Conservation (phyloP, 1,140 invertebrate genomes). For the Popillia japonica region DNA sequence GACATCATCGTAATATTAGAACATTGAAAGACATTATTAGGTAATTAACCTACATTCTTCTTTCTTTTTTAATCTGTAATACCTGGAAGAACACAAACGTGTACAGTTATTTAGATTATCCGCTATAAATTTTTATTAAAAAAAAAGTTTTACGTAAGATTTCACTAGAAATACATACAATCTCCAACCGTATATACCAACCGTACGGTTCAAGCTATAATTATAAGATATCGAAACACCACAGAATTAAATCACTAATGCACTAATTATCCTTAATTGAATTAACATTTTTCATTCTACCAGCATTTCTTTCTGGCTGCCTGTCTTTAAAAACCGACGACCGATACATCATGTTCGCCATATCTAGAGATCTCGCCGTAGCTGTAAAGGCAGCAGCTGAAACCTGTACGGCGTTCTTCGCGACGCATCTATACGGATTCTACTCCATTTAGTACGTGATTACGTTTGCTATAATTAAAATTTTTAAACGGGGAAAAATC, state of each 20-base stretch:
- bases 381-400: neutral
- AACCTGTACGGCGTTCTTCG: slow-evolving; percentile 1
- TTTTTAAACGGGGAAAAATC: neutral
- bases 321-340: neutral
- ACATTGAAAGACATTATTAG: no score
- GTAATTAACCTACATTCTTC: no score
- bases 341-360: neutral
- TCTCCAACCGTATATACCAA: no score
- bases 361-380: neutral
- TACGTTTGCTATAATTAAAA: neutral
- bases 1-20: no score
- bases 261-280: slow-evolving; percentile 11
- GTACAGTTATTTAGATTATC: no score
- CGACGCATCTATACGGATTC: neutral
- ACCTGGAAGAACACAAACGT: no score
- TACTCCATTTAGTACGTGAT: slow-evolving; percentile 10
- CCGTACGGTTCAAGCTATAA: neutral
- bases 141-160: no score
- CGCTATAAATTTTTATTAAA: no score
- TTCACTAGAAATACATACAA: no score
- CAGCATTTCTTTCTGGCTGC: neutral
- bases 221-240: neutral
- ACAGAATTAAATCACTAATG: neutral
- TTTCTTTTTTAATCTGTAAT: no score
- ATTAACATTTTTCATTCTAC: slow-evolving; percentile 5